Percentiles rank a stretch among this genome's conserved stretches.
These are phyloP conservation scores for Phortica okadai DNA, from an alignment of 2,888 invertebrate genomes.

Conservation along the genomic window DNA sequence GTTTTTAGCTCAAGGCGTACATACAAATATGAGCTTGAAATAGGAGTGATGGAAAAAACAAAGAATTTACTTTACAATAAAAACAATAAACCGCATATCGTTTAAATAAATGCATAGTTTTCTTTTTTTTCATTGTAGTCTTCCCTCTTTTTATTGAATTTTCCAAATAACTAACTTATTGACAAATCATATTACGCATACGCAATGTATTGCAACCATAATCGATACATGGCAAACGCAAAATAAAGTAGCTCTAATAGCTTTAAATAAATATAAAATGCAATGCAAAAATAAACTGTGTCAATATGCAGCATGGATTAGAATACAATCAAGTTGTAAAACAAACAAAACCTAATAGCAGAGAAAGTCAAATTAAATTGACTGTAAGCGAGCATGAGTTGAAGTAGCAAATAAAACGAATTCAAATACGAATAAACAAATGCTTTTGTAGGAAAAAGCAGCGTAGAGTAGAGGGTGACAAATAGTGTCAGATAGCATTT, in stretches of 20 bases:
- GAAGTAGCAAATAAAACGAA: too few relatives aligned
- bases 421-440: too few relatives aligned
- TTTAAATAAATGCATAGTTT: background rate
- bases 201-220: conserved; percentile 31
- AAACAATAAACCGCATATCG: conserved; percentile 3
- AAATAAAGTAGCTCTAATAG: conserved; percentile 44
- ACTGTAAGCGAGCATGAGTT: background rate
- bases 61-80: conserved; percentile 13
- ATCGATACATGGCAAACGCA: conserved; percentile 18
- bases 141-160: background rate
- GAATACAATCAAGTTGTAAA: conserved; percentile 28
- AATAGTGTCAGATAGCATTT: conserved; percentile 8
- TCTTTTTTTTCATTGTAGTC: background rate
- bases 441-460: too few relatives aligned
- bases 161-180: conserved; percentile 43
- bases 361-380: conserved; percentile 8
- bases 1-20: background rate
- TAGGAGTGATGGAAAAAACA: background rate
- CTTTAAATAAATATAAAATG: conserved; percentile 59
- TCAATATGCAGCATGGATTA: conserved; percentile 37
- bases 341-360: conserved; percentile 48
- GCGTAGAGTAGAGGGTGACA: too few relatives aligned
- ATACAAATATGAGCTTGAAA: background rate
- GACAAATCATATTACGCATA: conserved; percentile 46
- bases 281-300: conserved; percentile 36